phyloP scores from a whole-genome alignment of 2,888 invertebrate genomes.

The Himalopsyche kuldschensis region DNA sequence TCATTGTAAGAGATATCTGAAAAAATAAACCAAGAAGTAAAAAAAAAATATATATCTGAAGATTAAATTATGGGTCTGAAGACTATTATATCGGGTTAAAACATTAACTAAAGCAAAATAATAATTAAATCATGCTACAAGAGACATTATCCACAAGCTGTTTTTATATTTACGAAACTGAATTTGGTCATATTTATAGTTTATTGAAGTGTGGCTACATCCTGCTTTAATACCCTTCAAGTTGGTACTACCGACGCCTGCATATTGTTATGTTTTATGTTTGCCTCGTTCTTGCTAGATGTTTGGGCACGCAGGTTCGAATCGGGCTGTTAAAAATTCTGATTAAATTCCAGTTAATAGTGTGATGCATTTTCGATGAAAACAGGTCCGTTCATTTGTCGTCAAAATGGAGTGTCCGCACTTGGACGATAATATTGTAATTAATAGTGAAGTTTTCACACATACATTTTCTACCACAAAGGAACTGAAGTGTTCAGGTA shows the following conservation, averaged over 20 bases:
- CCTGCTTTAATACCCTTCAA: background rate
- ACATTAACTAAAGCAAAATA: no score
- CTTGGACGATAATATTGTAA: slow-evolving; percentile 67
- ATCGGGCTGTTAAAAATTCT: background rate
- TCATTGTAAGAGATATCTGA: no score
- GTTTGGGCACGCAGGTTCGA: slow-evolving; percentile 25
- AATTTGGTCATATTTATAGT: background rate
- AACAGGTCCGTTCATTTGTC: background rate
- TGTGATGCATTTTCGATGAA: slow-evolving; percentile 12
- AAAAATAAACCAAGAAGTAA: no score
- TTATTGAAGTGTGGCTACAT: background rate
- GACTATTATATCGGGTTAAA: no score
- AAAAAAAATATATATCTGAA: no score
- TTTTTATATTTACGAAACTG: background rate
- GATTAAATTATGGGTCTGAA: no score
- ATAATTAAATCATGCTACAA: no score
- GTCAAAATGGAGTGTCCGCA: slow-evolving; percentile 70
- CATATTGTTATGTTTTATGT: slow-evolving; percentile 17
- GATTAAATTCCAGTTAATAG: slow-evolving; percentile 2
- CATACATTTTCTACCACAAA: slow-evolving; percentile 61
- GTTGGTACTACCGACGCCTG: background rate
- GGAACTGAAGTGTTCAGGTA: slow-evolving; percentile 69
- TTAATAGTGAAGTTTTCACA: slow-evolving; percentile 55
- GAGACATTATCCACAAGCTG: no score
- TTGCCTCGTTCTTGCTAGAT: slow-evolving; percentile 22